Evolutionary conservation across 2,113 vertebrate genomes (phyloP).

Genomic region (Dromas ardeola): DNA sequence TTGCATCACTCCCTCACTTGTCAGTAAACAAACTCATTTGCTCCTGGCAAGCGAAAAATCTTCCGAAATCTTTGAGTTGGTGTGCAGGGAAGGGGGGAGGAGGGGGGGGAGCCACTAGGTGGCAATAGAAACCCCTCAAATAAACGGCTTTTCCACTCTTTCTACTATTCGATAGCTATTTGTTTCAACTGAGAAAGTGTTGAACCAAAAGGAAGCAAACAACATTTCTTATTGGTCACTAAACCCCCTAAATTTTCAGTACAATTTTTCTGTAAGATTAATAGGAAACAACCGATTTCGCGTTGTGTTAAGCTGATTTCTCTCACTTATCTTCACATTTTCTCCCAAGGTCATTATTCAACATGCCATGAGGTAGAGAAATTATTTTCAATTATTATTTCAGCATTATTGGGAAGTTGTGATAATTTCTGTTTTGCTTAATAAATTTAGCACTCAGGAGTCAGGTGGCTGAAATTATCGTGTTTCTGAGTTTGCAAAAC

Average conservation of each 20-base stretch:
- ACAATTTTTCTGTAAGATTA: not conserved
- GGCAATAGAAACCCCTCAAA: conserved; percentile 75
- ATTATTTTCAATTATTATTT: not conserved
- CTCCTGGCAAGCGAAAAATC: not conserved
- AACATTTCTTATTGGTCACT: not conserved
- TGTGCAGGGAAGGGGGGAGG: accelerated
- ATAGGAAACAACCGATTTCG: not conserved
- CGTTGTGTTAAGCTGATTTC: not conserved
- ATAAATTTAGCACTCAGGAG: not conserved
- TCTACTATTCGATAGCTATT: accelerated
- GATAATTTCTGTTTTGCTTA: not conserved
- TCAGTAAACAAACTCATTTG: not conserved
- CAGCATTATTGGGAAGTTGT: not conserved
- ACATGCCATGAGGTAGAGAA: not conserved
- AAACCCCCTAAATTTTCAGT: not conserved
- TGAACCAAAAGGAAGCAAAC: not conserved
- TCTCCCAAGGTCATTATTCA: not conserved
- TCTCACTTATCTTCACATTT: not conserved
- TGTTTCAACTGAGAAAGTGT: not conserved
- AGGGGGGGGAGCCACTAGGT: conserved; percentile 68
- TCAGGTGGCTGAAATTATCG: not conserved
- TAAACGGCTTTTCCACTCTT: not conserved
- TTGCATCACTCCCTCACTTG: not conserved
- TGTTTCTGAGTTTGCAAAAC: not conserved
- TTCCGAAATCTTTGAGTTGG: accelerated